phyloP scores from a whole-genome alignment of 1,140 invertebrate genomes.

The Argopecten irradians region DNA sequence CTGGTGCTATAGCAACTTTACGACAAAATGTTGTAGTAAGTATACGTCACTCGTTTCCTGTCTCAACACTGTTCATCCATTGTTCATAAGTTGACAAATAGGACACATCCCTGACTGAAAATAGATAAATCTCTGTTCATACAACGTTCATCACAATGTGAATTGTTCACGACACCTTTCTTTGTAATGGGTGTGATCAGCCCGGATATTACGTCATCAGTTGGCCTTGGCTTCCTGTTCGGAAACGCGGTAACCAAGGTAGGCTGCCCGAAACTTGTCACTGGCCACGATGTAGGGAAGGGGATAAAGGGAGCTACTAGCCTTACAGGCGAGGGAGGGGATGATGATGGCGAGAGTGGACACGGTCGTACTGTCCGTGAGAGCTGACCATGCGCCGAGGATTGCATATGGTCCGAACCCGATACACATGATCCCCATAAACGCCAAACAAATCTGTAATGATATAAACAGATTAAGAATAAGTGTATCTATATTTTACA shows the following conservation, averaged over 20 bases:
- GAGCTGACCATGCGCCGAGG: slow-evolving; percentile 51
- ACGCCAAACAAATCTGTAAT: slow-evolving; percentile 56
- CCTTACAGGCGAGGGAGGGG: slow-evolving; percentile 61
- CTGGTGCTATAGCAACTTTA: not conserved
- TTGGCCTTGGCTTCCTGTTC: not conserved
- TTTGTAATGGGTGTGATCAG: not conserved
- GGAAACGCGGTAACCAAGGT: slow-evolving; percentile 32
- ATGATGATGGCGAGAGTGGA: slow-evolving; percentile 60
- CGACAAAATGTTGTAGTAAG: not conserved
- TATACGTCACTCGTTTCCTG: not conserved
- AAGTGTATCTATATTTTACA: too few species aligned
- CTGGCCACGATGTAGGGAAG: slow-evolving; percentile 56
- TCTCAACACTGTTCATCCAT: not conserved
- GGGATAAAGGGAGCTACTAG: slow-evolving; percentile 52
- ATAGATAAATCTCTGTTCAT: not conserved
- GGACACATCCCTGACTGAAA: not conserved
- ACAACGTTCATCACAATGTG: not conserved
- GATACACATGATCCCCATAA: slow-evolving; percentile 47
- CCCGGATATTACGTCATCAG: not conserved
- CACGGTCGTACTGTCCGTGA: slow-evolving; percentile 43
- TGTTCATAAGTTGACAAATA: not conserved
- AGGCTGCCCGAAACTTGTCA: slow-evolving; percentile 49
- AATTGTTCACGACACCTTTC: not conserved
- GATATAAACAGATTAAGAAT: not conserved
- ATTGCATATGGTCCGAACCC: slow-evolving; percentile 63